Percentiles rank a stretch among this genome's conserved stretches.
phyloP scores from a whole-genome alignment of 2,113 vertebrate genomes.

The Charina bottae region DNA sequence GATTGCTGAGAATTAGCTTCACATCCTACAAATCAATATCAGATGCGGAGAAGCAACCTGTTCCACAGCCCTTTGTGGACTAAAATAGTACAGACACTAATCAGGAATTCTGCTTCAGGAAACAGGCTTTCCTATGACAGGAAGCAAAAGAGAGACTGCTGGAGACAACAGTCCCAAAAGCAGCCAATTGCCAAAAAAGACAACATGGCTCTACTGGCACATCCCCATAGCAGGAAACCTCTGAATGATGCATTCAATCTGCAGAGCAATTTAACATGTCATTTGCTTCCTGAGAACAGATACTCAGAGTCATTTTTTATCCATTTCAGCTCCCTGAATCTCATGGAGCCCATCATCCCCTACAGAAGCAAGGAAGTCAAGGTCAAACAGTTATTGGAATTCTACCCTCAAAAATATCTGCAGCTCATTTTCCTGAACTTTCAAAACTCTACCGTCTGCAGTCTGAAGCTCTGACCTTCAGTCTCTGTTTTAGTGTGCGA shows the following conservation, averaged over 20 bases:
- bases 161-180: constrained; percentile 78
- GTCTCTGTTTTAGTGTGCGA: constrained; percentile 54
- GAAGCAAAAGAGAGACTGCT: constrained; percentile 78
- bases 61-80: constrained; percentile 65
- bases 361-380: constrained; percentile 64
- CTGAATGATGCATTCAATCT: constrained; percentile 81
- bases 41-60: constrained; percentile 64
- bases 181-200: constrained; percentile 74
- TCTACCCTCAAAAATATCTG: constrained; percentile 59
- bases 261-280: constrained; percentile 81
- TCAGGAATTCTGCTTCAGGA: constrained; percentile 77
- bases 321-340: constrained; percentile 67
- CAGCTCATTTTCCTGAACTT: constrained; percentile 53
- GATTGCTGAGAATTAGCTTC: constrained; percentile 57
- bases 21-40: constrained; percentile 64
- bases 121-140: constrained; percentile 84
- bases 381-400: constrained; percentile 69
- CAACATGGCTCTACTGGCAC: constrained; percentile 78
- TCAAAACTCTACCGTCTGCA: constrained; percentile 60
- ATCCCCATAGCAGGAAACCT: constrained; percentile 75
- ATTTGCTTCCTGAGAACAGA: constrained; percentile 82
- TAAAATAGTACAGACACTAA: constrained; percentile 79
- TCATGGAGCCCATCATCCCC: constrained; percentile 53
- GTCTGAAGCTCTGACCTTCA: constrained; percentile 52
- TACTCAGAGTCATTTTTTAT: constrained; percentile 76